These are phyloP conservation scores for Carassius carassius DNA, from an alignment of 2,113 vertebrate genomes.

Conservation along the genomic window DNA sequence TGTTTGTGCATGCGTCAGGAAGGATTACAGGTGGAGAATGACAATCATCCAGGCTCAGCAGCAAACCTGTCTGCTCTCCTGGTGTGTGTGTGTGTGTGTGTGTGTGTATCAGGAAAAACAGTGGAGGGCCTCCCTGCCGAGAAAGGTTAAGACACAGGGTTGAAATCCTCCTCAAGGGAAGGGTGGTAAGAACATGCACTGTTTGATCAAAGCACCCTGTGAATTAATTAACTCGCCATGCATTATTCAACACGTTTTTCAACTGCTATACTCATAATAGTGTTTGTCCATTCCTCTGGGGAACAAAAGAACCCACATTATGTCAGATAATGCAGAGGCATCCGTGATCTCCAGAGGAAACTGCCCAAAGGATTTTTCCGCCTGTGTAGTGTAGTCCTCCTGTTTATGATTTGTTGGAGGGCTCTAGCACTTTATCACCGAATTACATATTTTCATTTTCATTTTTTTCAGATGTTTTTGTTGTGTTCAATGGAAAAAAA, in stretches of 20 bases:
- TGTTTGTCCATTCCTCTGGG: slow-evolving; percentile 54
- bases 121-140: slow-evolving; percentile 60
- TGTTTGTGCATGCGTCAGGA: slow-evolving; percentile 50
- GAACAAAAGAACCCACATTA: slow-evolving; percentile 57
- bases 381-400: slow-evolving; percentile 5
- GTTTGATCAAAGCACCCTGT: slow-evolving; percentile 69
- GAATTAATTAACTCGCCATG: slow-evolving; percentile 67
- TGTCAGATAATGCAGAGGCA: slow-evolving; percentile 52
- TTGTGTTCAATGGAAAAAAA: background rate
- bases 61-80: slow-evolving; percentile 29
- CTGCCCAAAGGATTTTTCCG: slow-evolving; percentile 32
- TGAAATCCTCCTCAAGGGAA: slow-evolving; percentile 67
- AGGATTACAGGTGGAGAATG: slow-evolving; percentile 54
- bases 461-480: slow-evolving; percentile 6
- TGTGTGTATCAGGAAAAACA: slow-evolving; percentile 31
- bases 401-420: slow-evolving; percentile 13
- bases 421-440: background rate
- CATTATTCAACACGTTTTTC: slow-evolving; percentile 64
- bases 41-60: slow-evolving; percentile 40
- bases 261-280: slow-evolving; percentile 56
- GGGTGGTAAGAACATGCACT: slow-evolving; percentile 64
- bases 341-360: slow-evolving; percentile 51
- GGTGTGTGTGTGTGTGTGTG: background rate
- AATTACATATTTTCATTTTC: slow-evolving; percentile 30
- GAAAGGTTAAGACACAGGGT: slow-evolving; percentile 50